Conservation (phyloP, 2,113 vertebrate species). For the Hyperopisus bebe region DNA sequence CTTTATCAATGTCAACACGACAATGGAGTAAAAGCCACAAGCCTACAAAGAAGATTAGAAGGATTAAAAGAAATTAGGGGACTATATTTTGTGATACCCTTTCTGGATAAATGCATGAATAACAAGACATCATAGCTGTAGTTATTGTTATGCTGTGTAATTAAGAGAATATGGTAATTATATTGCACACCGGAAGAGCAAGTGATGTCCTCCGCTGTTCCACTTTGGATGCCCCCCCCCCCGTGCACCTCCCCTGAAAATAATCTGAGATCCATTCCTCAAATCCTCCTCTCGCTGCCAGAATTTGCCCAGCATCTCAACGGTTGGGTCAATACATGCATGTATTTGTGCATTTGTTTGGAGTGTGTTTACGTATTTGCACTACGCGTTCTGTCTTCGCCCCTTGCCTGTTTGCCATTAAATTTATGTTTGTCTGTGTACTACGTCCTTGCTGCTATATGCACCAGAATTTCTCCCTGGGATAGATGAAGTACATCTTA, state of each 20-base stretch:
- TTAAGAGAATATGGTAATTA: neutral
- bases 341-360: neutral
- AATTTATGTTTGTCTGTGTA: neutral
- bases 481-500: neutral
- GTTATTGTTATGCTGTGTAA: neutral
- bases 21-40: neutral
- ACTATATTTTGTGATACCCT: neutral
- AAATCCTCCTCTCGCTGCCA: neutral
- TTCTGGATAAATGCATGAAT: neutral
- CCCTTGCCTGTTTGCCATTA: no score
- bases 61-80: neutral
- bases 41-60: neutral
- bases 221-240: neutral
- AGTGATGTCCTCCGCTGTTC: neutral
- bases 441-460: neutral
- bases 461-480: neutral
- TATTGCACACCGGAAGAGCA: no score
- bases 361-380: no score
- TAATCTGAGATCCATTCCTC: neutral
- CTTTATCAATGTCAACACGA: neutral
- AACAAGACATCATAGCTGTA: neutral
- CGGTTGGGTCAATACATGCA: neutral
- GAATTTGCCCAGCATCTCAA: neutral
- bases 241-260: neutral
- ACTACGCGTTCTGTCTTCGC: no score